Evolutionary conservation across 2,888 invertebrate genomes (phyloP), one percentile per base, ranked within the genome.

Genomic region (Thalpophila matura): DNA sequence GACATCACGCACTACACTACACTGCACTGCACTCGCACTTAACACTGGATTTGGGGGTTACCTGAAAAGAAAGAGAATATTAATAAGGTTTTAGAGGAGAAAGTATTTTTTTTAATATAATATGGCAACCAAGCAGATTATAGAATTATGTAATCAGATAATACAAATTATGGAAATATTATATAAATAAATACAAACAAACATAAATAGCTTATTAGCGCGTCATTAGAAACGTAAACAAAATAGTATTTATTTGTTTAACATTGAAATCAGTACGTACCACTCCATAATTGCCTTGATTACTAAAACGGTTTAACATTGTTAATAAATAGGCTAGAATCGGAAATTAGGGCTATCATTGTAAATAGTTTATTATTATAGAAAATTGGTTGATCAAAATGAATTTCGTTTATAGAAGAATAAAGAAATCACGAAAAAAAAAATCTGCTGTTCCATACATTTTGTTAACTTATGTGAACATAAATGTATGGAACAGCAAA

Each of bases 1-100:
- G 73, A 81, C 91, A 90, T 87, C 72, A 53, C 69, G 57, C 84
- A 86, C 86, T 80, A 80, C 86, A 83, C 81, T 82, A 65, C 86
- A 84, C 81, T 80, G 38, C 86, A 85, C 81, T 79, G 53, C 63
- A 77, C 84, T 80, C 81, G 68, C 83, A 67, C 73, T 77, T 67
- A 43, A 29, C 77, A 63, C 77, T 66, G 18, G 20, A 47, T 35
- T 59, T 56, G 20, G 29, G n/a, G 40, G 27, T 78, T 81, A 88
- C 87, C 88, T 88, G 87, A 0, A 45, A 65, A 61, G 9, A 37
- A 18, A 61, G 2, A 56, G 0, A n/a, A 2, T 18, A 16, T n/a
- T 16, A 5, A 50, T 24, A 10, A n/a, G n/a, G n/a, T n/a, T n/a
- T n/a, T n/a, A n/a, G n/a, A n/a, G n/a, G n/a, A n/a, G n/a, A n/a